Base-by-base conservation (phyloP, 1,140 invertebrate genomes). In the Rhyzopertha dominica region DNA sequence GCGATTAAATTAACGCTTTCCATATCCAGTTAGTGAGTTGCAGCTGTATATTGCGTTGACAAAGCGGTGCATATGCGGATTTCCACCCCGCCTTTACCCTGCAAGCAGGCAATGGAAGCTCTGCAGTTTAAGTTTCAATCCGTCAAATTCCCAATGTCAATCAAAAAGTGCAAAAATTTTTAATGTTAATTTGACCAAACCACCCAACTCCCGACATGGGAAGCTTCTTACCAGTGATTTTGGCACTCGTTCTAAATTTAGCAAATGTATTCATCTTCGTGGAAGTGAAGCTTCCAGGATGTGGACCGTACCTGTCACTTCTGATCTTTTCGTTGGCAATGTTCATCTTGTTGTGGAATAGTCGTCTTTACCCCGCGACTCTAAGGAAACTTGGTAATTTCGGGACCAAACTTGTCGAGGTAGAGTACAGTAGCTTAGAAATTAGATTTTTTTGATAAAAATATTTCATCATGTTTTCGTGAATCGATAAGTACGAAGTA, bases 281-380 rank as follows among this genome's bases (percentile, higher is more conserved):
- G 34, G 51, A 57, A 36, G 37, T 43, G 0, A 48, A 43, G 30
- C 43, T 49, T 17, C 32, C 53, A 1, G 53, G 51, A 23, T 59
- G 54, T 44, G 59, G 58, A 23, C 59, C 59, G 1, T 38, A 58
- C 5, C 26, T 62, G 12, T 61, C 62, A 10, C 54, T 40, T 7
- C 43, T 62, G 14, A 56, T 61, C 3, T 62, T 62, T 35, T 43
- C 62, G 26, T 42, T 58, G 5, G 44, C 53, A 4, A 24, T 52
- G 5, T 61, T 58, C 22, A 28, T 62, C 22, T 29, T 64, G 12
- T 32, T 62, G 8, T 61, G 58, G 56, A 47, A 56, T 24, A 24
- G 61, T 2, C 31, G 47, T 7, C 12, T 62, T 4, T 62, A 59
- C 43, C 62, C 62, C 3, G 32, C 42, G 3, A 46, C 43, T 13